These are phyloP conservation scores for Daphoenositta chrysoptera DNA, from an alignment of 2,113 vertebrate genomes.

Conservation along the genomic window DNA sequence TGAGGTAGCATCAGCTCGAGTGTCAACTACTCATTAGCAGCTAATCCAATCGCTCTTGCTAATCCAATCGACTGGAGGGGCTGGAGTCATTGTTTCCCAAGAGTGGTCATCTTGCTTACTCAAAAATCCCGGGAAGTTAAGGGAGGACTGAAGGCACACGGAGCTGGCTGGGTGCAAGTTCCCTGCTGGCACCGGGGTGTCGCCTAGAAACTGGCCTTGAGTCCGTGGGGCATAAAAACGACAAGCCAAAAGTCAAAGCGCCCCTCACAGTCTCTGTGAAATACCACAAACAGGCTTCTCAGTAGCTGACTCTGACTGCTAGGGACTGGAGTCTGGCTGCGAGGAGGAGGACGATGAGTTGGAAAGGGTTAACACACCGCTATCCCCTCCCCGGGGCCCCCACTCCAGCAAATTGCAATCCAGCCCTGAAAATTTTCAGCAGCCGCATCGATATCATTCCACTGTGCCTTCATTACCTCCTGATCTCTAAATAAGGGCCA, in stretches of 20 bases:
- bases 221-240: rapidly evolving
- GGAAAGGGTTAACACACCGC: neutral
- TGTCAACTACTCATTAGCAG: constrained; percentile 34
- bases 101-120: neutral
- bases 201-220: neutral
- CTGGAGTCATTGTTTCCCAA: neutral
- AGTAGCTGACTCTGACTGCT: neutral
- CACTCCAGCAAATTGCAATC: neutral
- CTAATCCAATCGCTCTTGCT: constrained; percentile 18
- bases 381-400: neutral
- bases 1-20: neutral
- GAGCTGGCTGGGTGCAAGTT: rapidly evolving
- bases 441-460: neutral
- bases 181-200: rapidly evolving
- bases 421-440: neutral
- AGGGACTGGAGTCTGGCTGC: neutral
- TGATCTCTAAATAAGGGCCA: constrained; percentile 50
- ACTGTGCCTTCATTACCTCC: constrained; percentile 29
- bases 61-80: constrained; percentile 6
- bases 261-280: neutral
- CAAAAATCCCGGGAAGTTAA: neutral
- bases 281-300: neutral
- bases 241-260: neutral
- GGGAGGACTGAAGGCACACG: neutral
- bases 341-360: neutral